Conservation (phyloP, 2,113 vertebrate genomes). For the Pelvicachromis taeniatus region DNA sequence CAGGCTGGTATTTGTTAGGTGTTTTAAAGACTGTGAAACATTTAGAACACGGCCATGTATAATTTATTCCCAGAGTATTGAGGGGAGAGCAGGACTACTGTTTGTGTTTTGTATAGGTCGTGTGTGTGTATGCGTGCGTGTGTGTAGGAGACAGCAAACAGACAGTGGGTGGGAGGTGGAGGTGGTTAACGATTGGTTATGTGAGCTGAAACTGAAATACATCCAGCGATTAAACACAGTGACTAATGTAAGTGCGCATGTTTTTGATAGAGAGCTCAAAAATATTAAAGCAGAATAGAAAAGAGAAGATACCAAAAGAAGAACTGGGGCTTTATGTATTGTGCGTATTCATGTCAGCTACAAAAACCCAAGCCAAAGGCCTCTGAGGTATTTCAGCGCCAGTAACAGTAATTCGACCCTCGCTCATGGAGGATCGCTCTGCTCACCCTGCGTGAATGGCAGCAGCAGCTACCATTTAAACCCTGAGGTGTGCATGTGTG, state of each 20-base stretch:
- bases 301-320: background rate
- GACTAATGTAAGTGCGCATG: background rate
- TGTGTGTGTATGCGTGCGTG: background rate
- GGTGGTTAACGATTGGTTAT: background rate
- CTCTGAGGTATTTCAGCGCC: conserved; percentile 33
- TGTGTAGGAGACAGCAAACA: background rate
- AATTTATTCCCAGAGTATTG: conserved; percentile 36
- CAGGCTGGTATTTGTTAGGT: background rate
- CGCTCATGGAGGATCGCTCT: background rate
- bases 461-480: conserved; percentile 61
- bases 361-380: conserved; percentile 25
- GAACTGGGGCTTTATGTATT: background rate
- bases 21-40: conserved; percentile 46
- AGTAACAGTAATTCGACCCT: conserved; percentile 53
- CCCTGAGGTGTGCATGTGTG: background rate
- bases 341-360: background rate
- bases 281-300: background rate
- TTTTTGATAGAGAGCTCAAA: background rate
- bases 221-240: background rate
- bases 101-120: conserved; percentile 7
- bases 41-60: conserved; percentile 56
- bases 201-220: background rate
- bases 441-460: conserved; percentile 51
- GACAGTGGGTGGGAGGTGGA: background rate
- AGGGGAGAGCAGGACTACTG: background rate